Evolutionary conservation across 2,888 invertebrate genomes (phyloP), one percentile per base, ranked within the genome.

Genomic region (Hesperia comma): DNA sequence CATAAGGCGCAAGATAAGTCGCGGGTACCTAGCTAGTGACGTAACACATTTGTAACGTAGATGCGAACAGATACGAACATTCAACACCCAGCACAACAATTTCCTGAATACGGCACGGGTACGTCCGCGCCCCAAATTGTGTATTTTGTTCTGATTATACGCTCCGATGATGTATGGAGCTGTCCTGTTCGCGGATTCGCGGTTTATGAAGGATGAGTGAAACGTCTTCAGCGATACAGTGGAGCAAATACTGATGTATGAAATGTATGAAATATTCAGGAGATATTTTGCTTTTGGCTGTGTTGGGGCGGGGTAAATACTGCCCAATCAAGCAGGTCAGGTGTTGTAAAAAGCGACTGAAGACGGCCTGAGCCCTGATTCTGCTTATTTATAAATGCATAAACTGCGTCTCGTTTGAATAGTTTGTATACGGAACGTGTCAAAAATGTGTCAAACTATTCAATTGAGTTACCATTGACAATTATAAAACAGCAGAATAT

Each of bases 11-110:
- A 72, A 81, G 84, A 88, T 88, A 89, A 87, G 86, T 88, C 82
- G 84, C 82, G 83, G 78, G 77, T 78, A 82, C 82, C 81, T 83
- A 82, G 79, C 84, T 81, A 85, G 82, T 90, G 90, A 92, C 87
- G 90, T 88, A 84, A 83, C 87, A 83, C 90, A 92, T 92, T 91
- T 91, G 92, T 92, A 87, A 88, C 85, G 75, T 77, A 83, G 90
- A 91, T 90, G 87, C 88, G 89, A 87, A 89, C 87, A 88, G 70
- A 81, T 87, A 88, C 87, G 86, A 77, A 77, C 74, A 82, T 83
- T 85, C 87, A 83, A 80, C 83, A 80, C 83, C 72, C 73, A 79
- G 77, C 82, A 79, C 80, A 81, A 81, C 83, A 83, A 86, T 87
- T 79, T 79, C 79, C 79, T 71, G 78, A 75, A 77, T 77, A 76